phyloP scores from a whole-genome alignment of 2,888 invertebrate genomes.

The Caenorhabditis afra region DNA sequence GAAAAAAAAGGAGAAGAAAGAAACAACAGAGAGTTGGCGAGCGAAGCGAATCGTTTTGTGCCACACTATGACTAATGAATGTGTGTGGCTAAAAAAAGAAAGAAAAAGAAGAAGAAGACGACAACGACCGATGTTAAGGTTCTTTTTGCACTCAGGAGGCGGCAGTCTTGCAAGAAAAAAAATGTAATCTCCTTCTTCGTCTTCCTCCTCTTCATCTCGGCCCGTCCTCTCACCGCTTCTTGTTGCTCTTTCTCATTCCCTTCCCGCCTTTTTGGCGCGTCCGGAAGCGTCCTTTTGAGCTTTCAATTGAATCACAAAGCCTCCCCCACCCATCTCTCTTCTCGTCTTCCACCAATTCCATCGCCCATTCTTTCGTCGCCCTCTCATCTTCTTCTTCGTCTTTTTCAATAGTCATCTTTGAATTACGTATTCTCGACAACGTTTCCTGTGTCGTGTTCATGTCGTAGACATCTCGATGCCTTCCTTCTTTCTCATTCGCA shows the following conservation, averaged over 20 bases:
- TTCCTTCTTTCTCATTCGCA: not conserved
- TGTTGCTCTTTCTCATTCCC: slow-evolving; percentile 1
- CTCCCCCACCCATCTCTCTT: too few species aligned
- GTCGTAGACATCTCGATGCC: not conserved
- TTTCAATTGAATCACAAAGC: too few species aligned
- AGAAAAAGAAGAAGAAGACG: not conserved
- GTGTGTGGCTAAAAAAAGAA: slow-evolving; percentile 40
- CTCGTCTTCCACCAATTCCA: too few species aligned
- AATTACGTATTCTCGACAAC: not conserved
- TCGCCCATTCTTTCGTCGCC: too few species aligned
- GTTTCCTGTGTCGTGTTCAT: too few species aligned
- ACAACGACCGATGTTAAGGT: slow-evolving; percentile 6
- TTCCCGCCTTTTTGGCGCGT: not conserved
- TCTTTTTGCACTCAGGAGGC: slow-evolving; percentile 7
- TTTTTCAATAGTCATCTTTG: not conserved
- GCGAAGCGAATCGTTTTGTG: too few species aligned
- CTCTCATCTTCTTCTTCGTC: too few species aligned
- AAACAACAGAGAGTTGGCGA: too few species aligned
- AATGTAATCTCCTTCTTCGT: slow-evolving; percentile 34
- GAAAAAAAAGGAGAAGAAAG: slow-evolving; percentile 5
- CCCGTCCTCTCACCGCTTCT: slow-evolving; percentile 1
- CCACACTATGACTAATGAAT: slow-evolving; percentile 57
- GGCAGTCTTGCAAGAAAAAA: slow-evolving; percentile 12
- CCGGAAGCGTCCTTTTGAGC: too few species aligned
- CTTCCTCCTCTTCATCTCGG: not conserved